Evolutionary conservation across 2,888 invertebrate genomes (phyloP).

Genomic region (Euzetes globulus): DNA sequence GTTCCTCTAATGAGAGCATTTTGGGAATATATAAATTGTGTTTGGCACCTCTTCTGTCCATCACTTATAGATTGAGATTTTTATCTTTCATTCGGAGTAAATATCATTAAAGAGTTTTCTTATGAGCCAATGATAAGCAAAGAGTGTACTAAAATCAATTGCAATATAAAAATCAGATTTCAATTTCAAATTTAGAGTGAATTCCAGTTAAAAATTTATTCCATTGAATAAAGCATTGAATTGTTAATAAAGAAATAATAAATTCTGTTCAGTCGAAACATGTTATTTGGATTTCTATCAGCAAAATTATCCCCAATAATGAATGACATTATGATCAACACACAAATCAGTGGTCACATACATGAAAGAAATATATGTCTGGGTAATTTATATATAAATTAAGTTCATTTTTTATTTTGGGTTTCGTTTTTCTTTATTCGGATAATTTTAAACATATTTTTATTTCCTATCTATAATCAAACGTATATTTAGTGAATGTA

Average conservation of each 20-base stretch:
- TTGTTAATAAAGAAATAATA: background rate
- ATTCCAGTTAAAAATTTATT: too few species aligned
- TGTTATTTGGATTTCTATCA: background rate
- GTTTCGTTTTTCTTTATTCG: background rate
- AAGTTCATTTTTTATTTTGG: background rate
- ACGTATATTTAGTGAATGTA: background rate
- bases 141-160: too few species aligned
- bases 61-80: too few species aligned
- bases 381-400: background rate
- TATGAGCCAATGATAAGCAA: too few species aligned
- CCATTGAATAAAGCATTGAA: background rate
- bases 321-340: background rate
- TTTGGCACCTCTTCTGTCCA: too few species aligned
- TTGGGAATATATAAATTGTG: too few species aligned
- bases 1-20: too few species aligned
- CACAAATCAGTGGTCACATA: background rate
- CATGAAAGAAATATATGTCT: background rate
- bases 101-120: too few species aligned
- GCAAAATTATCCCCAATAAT: background rate
- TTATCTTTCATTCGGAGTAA: too few species aligned
- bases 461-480: background rate
- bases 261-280: background rate
- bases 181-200: too few species aligned
- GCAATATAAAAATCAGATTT: too few species aligned
- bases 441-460: background rate